Percentiles rank a stretch among this genome's conserved stretches.
phyloP scores from a whole-genome alignment of 2,797 vertebrate species.

The Falco berigora region DNA sequence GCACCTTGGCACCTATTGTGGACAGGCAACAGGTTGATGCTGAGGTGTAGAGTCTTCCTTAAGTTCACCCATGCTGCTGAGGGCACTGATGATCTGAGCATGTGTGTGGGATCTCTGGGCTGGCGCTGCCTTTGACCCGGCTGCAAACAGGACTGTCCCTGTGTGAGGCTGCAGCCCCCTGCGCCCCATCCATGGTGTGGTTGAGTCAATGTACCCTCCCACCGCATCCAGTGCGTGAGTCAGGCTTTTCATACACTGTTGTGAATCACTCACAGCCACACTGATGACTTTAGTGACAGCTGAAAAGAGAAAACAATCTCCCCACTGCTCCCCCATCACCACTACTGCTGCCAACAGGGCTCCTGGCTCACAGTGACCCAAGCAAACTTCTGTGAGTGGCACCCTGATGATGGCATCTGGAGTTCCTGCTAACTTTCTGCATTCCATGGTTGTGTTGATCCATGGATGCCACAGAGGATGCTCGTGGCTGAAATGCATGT shows the following conservation, averaged over 20 bases:
- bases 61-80: neutral
- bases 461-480: neutral
- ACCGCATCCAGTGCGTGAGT: constrained; percentile 61
- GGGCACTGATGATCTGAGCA: neutral
- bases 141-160: neutral
- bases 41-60: neutral
- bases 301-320: neutral
- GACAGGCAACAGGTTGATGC: neutral
- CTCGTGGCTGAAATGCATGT: neutral
- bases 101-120: fast-evolving
- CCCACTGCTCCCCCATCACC: neutral
- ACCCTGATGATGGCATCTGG: neutral
- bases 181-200: neutral
- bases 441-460: fast-evolving
- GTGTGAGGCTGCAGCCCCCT: neutral
- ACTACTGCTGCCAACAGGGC: neutral
- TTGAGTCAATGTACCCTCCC: constrained; percentile 64
- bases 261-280: constrained; percentile 69
- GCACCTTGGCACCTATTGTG: neutral
- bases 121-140: fast-evolving
- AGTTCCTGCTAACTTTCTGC: neutral
- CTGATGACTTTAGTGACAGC: constrained; percentile 58
- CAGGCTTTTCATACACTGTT: constrained; percentile 45
- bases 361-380: neutral
- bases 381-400: neutral